Evolutionary conservation across 2,113 vertebrate genomes (phyloP), one percentile per base, ranked within the genome.

Genomic region (Passerina amoena): DNA sequence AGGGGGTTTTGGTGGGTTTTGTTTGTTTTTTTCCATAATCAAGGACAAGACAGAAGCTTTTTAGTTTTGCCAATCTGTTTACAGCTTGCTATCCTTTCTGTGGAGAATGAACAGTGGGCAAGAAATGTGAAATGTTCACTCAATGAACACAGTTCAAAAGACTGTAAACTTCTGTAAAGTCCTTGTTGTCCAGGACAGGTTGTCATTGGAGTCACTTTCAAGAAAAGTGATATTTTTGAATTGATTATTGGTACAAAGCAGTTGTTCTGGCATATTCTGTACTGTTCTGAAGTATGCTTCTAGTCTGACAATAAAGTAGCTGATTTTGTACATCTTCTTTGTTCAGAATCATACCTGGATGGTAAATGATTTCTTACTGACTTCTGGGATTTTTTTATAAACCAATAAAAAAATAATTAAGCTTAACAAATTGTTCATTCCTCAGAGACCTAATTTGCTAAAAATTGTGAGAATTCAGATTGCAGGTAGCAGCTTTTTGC

Each of bases 1-100:
- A 0, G 7, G 33, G 3, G 4, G 3, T 12, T n/a, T 68, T 84
- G 11, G 9, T 0, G 4, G 11, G 33, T 42, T n/a, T 60, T 44
- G 18, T 22, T 59, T 24, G 14, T 2, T 45, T 56, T 56, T 65
- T 50, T 50, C 65, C 12, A 12, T 35, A 57, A 50, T 50, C 19
- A 51, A 44, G 40, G 21, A 33, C 21, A 35, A 12, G 21, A 65
- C 15, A 64, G 38, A 50, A 82, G 12, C 5, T 48, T 59, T 54
- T 66, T 50, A 12, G 23, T 79, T 85, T 73, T 82, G 30, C 23
- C 72, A 1, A 25, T 75, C 31, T 79, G 19, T 88, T 88, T 23
- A 23, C 21, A 23, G 25, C 22, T 88, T 80, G 22, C 12, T 71
- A 0, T 33, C 11, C 33, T 19, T 82, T 63, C 47, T 88, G 35